Evolutionary conservation across 2,113 vertebrate species (phyloP).

Genomic region (Apistogramma diplotaenia): DNA sequence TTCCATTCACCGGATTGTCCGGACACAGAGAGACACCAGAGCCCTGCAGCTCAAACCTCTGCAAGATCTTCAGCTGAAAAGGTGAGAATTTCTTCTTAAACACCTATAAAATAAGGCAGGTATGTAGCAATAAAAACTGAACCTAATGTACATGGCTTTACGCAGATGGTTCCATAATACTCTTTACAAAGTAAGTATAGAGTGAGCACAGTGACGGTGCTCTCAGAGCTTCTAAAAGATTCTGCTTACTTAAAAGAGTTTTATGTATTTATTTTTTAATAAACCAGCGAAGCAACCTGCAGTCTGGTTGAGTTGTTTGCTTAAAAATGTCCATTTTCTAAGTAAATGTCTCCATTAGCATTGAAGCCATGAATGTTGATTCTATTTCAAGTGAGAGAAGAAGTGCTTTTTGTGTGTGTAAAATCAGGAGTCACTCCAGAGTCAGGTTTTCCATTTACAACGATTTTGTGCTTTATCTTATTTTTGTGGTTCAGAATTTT

Average conservation of each 20-base stretch:
- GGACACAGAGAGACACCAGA: slow-evolving; percentile 22
- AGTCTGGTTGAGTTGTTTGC: neutral
- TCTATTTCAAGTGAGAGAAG: neutral
- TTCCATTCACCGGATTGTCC: slow-evolving; percentile 53
- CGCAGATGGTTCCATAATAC: neutral
- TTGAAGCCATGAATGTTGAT: neutral
- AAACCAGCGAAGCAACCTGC: neutral
- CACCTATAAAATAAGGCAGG: neutral
- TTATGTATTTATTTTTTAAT: neutral
- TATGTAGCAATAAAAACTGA: neutral
- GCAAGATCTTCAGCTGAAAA: slow-evolving; percentile 19
- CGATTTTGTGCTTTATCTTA: neutral
- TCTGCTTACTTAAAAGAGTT: neutral
- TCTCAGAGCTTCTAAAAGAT: neutral
- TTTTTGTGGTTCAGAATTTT: neutral
- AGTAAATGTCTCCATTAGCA: neutral
- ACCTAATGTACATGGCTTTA: neutral
- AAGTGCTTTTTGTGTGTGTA: neutral
- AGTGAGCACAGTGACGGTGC: neutral
- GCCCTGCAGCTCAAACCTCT: slow-evolving; percentile 37
- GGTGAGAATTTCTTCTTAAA: slow-evolving; percentile 9
- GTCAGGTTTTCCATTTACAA: neutral
- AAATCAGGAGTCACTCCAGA: neutral
- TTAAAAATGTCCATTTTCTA: neutral
- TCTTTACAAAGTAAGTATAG: neutral